Conservation (phyloP, 2,797 vertebrate genomes). For the Ctenopoma multispine region DNA sequence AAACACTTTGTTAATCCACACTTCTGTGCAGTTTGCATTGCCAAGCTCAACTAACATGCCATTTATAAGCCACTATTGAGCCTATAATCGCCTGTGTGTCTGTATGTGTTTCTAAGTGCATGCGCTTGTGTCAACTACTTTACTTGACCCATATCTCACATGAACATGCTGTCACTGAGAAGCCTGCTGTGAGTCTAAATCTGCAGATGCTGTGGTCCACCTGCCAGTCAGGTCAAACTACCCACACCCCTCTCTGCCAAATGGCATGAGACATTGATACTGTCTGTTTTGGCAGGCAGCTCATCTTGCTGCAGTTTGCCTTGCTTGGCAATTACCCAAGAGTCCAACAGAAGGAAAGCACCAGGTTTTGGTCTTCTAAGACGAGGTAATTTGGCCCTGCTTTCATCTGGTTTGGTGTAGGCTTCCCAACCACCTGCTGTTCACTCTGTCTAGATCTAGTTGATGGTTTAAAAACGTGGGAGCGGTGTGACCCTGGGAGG, state of each 20-base stretch:
- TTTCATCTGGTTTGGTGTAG: slow-evolving; percentile 43
- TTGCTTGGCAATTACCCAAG: slow-evolving; percentile 45
- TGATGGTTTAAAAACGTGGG: slow-evolving; percentile 4
- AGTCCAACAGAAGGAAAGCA: slow-evolving; percentile 44
- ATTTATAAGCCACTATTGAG: slow-evolving; percentile 37
- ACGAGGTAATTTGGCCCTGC: slow-evolving; percentile 31
- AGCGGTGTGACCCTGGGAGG: slow-evolving; percentile 3
- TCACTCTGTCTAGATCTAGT: slow-evolving; percentile 28
- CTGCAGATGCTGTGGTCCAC: slow-evolving; percentile 63
- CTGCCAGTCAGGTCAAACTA: slow-evolving; percentile 72
- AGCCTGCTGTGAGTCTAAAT: slow-evolving; percentile 47
- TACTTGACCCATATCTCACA: slow-evolving; percentile 64
- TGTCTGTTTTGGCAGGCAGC: slow-evolving; percentile 66
- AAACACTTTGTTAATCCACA: slow-evolving; percentile 6
- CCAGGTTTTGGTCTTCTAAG: slow-evolving; percentile 46
- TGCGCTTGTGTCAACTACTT: slow-evolving; percentile 57
- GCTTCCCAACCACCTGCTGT: slow-evolving; percentile 50
- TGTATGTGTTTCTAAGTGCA: slow-evolving; percentile 22
- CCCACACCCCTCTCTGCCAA: slow-evolving; percentile 58
- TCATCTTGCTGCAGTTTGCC: slow-evolving; percentile 40
- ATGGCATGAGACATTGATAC: slow-evolving; percentile 54
- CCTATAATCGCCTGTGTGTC: slow-evolving; percentile 47
- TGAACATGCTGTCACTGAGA: slow-evolving; percentile 64
- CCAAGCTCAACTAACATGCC: slow-evolving; percentile 43
- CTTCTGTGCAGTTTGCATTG: slow-evolving; percentile 5